phyloP scores from a whole-genome alignment of 2,888 invertebrate genomes.

The Agonum fuliginosum region DNA sequence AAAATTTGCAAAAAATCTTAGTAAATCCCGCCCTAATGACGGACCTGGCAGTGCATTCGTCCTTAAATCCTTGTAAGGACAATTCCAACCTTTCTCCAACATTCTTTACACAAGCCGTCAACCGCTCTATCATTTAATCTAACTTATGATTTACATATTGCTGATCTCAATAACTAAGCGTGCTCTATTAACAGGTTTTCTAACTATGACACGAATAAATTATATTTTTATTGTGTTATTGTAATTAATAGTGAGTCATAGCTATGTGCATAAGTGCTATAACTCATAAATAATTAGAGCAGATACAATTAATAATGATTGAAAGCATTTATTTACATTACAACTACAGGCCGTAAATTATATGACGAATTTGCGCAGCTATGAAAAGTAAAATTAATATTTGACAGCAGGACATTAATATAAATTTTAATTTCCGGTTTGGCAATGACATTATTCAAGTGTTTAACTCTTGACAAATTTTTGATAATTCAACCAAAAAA shows the following conservation, averaged over 20 bases:
- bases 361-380: neutral
- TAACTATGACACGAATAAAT: constrained; percentile 36
- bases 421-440: constrained; percentile 9
- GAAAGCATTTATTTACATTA: constrained; percentile 31
- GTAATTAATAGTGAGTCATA: constrained; percentile 48
- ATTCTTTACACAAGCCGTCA: constrained; percentile 3
- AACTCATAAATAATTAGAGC: constrained; percentile 40
- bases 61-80: too few species aligned
- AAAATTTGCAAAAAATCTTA: too few species aligned
- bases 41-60: too few species aligned
- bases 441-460: neutral
- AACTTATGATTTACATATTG: constrained; percentile 37
- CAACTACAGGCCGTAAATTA: constrained; percentile 4
- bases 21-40: too few species aligned
- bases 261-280: neutral
- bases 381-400: constrained; percentile 32
- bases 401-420: constrained; percentile 12
- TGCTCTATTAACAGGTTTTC: constrained; percentile 27
- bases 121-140: neutral
- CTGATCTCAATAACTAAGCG: constrained; percentile 27
- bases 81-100: constrained; percentile 11
- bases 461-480: constrained; percentile 9
- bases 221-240: constrained; percentile 38
- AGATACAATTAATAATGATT: constrained; percentile 33
- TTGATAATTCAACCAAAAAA: too few species aligned